These are phyloP conservation scores for Varanus salvator DNA, from an alignment of 2,113 vertebrate species.

Conservation along the genomic window DNA sequence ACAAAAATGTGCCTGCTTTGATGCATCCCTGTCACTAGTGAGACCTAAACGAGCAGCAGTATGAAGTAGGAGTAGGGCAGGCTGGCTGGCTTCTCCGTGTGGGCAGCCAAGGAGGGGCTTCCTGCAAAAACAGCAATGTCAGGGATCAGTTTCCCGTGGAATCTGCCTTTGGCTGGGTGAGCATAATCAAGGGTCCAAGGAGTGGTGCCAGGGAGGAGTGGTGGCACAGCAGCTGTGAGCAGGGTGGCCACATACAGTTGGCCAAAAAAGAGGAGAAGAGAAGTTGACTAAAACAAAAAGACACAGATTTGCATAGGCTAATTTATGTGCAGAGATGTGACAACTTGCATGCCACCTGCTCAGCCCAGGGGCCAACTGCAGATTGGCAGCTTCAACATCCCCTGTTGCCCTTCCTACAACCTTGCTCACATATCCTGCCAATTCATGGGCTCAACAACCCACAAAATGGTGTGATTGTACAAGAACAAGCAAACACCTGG, in stretches of 20 bases:
- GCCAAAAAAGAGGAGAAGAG: neutral
- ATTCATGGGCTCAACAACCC: too few species aligned
- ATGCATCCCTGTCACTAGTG: neutral
- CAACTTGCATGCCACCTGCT: neutral
- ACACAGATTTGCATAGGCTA: neutral
- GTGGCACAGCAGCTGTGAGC: neutral
- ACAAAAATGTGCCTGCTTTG: neutral
- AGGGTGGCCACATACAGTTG: neutral
- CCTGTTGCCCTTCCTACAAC: neutral
- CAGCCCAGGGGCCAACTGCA: neutral
- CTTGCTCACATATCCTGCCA: too few species aligned
- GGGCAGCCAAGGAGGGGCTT: neutral
- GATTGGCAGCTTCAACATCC: neutral
- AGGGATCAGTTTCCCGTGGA: neutral
- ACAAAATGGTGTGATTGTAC: too few species aligned
- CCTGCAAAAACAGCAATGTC: neutral
- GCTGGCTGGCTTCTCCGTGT: neutral
- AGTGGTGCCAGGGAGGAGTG: neutral
- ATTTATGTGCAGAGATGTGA: neutral
- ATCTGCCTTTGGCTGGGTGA: neutral
- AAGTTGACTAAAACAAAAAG: neutral
- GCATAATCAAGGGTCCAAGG: neutral
- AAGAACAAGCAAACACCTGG: too few species aligned
- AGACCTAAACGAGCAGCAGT: neutral
- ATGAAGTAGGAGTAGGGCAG: neutral